Percentiles rank a stretch among this genome's conserved stretches.
phyloP scores from a whole-genome alignment of 2,888 invertebrate species.

The Drosophila mimica region DNA sequence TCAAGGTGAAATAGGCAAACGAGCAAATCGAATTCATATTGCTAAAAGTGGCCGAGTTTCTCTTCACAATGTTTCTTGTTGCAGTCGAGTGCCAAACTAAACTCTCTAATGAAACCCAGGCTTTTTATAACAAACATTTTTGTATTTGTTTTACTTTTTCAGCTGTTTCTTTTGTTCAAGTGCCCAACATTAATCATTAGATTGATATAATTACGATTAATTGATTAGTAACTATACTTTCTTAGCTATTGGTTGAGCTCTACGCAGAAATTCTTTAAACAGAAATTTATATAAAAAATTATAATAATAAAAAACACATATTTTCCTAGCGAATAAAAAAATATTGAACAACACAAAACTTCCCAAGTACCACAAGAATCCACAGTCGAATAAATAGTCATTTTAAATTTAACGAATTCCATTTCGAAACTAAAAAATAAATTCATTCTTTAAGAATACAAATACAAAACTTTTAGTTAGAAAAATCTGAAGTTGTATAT shows the following conservation, averaged over 20 bases:
- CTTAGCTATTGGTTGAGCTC: neutral
- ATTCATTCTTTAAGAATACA: neutral
- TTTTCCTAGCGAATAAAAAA: neutral
- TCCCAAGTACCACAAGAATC: too few species aligned
- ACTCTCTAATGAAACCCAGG: neutral
- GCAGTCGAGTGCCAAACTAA: slow-evolving; percentile 30
- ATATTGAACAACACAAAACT: neutral
- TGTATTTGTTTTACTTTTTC: neutral
- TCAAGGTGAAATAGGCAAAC: slow-evolving; percentile 6
- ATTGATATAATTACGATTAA: neutral
- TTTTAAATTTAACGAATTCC: neutral
- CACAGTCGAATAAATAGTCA: too few species aligned
- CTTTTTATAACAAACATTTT: slow-evolving; percentile 13
- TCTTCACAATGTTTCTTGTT: neutral
- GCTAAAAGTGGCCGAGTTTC: neutral
- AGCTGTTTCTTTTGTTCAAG: slow-evolving; percentile 29
- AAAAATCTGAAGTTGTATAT: neutral
- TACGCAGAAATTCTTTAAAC: neutral
- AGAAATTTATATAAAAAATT: too few species aligned
- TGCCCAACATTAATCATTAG: neutral
- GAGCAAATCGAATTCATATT: slow-evolving; percentile 39
- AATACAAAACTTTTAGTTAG: neutral
- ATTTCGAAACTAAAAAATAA: neutral
- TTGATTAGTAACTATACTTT: neutral
- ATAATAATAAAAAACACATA: neutral